A percentile compares a stretch with the other conserved stretches of the same genome.
phyloP scores from a whole-genome alignment of 30 jellyfish, hydroid and myxozoan species.

The Chironex yamaguchii region DNA sequence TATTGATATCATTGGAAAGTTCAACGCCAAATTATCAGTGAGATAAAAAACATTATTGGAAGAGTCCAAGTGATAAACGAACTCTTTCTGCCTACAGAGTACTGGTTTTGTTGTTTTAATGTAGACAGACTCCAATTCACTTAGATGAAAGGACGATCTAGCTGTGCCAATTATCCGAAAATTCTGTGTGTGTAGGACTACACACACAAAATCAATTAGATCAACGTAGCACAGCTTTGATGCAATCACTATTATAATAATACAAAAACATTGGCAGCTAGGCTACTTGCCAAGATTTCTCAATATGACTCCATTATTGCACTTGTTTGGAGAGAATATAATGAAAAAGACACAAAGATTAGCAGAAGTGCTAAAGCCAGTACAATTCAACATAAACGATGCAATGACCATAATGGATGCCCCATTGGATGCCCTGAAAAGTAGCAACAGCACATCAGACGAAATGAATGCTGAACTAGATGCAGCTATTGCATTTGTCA shows the following conservation, averaged over 20 bases:
- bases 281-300: conserved; percentile 16
- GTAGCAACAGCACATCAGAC: conserved; percentile 15
- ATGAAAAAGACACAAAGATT: conserved; percentile 1
- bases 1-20: conserved; percentile 19
- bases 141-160: not conserved
- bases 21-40: not conserved
- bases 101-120: too few relatives aligned
- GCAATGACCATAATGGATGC: conserved; percentile 28
- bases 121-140: not conserved
- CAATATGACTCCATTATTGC: conserved; percentile 15
- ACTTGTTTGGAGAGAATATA: conserved; percentile 16
- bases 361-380: conserved; percentile 11
- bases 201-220: conserved; percentile 55
- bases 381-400: conserved; percentile 4
- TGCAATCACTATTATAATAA: conserved; percentile 23
- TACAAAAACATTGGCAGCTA: conserved; percentile 29
- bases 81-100: too few relatives aligned
- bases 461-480: conserved; percentile 5
- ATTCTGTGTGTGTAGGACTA: too few relatives aligned
- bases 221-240: conserved; percentile 44
- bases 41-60: too few relatives aligned
- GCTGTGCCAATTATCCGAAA: conserved; percentile 24
- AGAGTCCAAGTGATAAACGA: too few relatives aligned
- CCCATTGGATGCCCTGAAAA: not conserved
- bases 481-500: conserved; percentile 10